A percentile compares a stretch with the other conserved stretches of the same genome.
phyloP scores from a whole-genome alignment of 1,140 invertebrate genomes.

The Dinoponera quadriceps region DNA sequence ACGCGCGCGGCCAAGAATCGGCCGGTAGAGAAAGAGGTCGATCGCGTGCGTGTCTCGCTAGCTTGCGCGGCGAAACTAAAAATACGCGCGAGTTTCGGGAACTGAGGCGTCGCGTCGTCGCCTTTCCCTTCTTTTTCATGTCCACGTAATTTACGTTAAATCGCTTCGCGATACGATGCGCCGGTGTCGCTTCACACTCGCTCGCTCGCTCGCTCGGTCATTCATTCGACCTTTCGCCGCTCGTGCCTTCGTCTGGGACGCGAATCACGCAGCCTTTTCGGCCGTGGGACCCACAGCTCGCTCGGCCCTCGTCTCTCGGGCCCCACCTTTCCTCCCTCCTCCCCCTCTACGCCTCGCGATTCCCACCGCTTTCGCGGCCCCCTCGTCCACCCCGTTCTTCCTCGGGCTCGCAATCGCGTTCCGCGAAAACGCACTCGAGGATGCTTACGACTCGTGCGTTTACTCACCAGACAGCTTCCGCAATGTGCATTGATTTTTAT shows the following conservation, averaged over 20 bases:
- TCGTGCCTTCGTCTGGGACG: constrained; percentile 74
- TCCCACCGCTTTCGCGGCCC: constrained; percentile 32
- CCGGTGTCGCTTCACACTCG: neutral
- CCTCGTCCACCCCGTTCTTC: constrained; percentile 28
- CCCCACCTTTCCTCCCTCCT: constrained; percentile 45
- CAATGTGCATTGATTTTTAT: neutral
- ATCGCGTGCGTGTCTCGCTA: constrained; percentile 47
- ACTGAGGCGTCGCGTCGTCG: constrained; percentile 24
- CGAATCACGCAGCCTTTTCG: constrained; percentile 79
- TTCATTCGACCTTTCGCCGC: constrained; percentile 43
- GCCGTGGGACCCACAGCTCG: constrained; percentile 74
- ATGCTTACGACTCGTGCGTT: constrained; percentile 2
- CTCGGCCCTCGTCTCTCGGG: constrained; percentile 40
- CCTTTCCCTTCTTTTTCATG: neutral
- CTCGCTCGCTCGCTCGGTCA: neutral
- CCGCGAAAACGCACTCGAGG: constrained; percentile 43
- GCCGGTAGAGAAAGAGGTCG: constrained; percentile 42
- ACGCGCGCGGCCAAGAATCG: neutral
- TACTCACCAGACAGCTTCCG: neutral
- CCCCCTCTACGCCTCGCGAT: constrained; percentile 34
- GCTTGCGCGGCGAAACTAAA: constrained; percentile 40
- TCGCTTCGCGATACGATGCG: constrained; percentile 9
- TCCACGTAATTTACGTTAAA: constrained; percentile 21
- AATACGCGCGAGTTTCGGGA: constrained; percentile 45
- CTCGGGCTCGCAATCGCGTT: constrained; percentile 46